Percentiles rank a stretch among this genome's conserved stretches.
Conservation (phyloP, 64 coral and sea anemone genomes). For the Montipora foliosa region DNA sequence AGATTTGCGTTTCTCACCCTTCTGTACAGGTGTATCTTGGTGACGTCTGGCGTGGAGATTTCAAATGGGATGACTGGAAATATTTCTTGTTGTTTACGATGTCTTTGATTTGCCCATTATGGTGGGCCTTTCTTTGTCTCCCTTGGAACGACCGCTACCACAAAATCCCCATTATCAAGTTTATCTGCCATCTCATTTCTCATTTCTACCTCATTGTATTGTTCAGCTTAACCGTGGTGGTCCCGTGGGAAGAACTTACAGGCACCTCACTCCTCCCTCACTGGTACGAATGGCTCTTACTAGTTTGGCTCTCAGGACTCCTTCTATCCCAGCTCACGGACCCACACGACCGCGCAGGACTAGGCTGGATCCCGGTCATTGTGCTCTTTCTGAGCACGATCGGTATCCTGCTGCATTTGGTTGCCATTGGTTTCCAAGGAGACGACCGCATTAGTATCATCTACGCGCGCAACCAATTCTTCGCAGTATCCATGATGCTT, state of each 20-base stretch:
- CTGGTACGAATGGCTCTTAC: constrained; percentile 94
- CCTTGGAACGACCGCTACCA: constrained; percentile 96
- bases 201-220: constrained; percentile 92
- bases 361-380: constrained; percentile 93
- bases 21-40: constrained; percentile 97
- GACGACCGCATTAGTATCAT: constrained; percentile 58
- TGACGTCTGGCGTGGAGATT: constrained; percentile 92
- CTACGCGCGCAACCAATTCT: constrained; percentile 89
- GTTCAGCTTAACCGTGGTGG: constrained; percentile 87
- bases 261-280: constrained; percentile 64
- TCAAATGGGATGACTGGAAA: constrained; percentile 96
- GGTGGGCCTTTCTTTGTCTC: constrained; percentile 94
- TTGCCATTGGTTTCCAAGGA: constrained; percentile 76
- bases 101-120: constrained; percentile 80
- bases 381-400: constrained; percentile 86
- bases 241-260: constrained; percentile 75
- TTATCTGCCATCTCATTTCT: constrained; percentile 96
- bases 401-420: constrained; percentile 84
- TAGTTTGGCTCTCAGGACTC: constrained; percentile 94
- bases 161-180: constrained; percentile 96
- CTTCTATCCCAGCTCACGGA: constrained; percentile 92
- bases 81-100: constrained; percentile 90
- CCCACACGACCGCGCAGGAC: constrained; percentile 90
- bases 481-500: constrained; percentile 95
- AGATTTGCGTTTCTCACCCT: constrained; percentile 91